Evolutionary conservation across 2,113 vertebrate species (phyloP), one percentile per base, ranked within the genome.

Genomic region (Maylandia zebra): DNA sequence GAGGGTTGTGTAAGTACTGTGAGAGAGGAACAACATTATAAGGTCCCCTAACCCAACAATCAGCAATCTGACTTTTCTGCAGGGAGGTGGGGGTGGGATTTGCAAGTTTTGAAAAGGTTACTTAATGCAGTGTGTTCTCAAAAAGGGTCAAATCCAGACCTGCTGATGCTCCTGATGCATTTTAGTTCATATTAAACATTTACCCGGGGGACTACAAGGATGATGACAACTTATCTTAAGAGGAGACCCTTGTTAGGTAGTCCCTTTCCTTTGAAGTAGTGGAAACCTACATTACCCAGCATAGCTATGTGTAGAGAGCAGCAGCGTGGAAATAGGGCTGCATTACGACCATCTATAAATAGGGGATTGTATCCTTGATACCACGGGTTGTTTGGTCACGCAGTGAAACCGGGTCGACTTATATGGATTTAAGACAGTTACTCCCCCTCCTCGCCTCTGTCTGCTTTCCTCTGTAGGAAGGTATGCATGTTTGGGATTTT

Each of bases 181-280:
- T 84, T 82, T 45, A 50, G 69, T 14, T 84, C 41, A n/a, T 89
- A 84, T 88, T 48, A 50, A 81, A 36, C 38, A 36, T 64, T 69
- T 80, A 76, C 59, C 82, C 5, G 13, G 64, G 66, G 81, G 81
- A 78, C 82, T 41, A 36, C 84, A 24, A 57, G n/a, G 56, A 84
- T 55, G 82, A 45, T 88, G 83, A 85, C 45, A 17, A 30, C 74
- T 88, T 48, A 64, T 89, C 66, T 82, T 30, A 55, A 71, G 91
- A 97, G 95, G 96, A 95, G 96, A 93, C 94, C 97, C 97, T 98
- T 97, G 97, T 98, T 98, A 96, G 97, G 97, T 96, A 97, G 96
- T 93, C 83, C 86, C 86, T 83, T 81, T 87, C 94, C 74, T 93
- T 91, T 93, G 90, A 94, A 96, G 95, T 95, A 96, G 95, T 96